Percentiles rank a stretch among this genome's conserved stretches.
phyloP scores from a whole-genome alignment of 37 sponge, comb jelly and placozoan species.

The Chondrosia reniformis region DNA sequence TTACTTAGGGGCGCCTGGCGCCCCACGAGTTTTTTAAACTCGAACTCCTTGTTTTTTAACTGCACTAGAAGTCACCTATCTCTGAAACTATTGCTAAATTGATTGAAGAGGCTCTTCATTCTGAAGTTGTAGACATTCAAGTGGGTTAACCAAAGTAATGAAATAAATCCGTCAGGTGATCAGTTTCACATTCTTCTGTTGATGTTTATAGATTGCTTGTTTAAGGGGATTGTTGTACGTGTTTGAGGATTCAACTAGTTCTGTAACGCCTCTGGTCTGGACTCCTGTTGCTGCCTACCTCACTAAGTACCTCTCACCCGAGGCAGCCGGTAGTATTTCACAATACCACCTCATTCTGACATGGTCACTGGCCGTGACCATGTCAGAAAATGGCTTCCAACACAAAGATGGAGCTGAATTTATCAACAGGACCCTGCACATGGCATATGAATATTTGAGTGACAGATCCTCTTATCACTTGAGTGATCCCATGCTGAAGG shows the following conservation, averaged over 20 bases:
- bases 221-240: conserved; percentile 57
- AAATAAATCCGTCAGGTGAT: too few relatives aligned
- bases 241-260: conserved; percentile 35
- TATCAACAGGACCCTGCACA: background rate
- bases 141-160: too few relatives aligned
- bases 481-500: background rate
- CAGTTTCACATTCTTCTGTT: background rate
- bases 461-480: background rate
- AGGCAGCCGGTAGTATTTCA: background rate
- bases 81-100: conserved; percentile 39
- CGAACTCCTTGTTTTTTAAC: background rate
- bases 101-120: conserved; percentile 42
- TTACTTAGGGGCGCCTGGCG: too few relatives aligned
- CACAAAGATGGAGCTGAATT: conserved; percentile 12
- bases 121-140: conserved; percentile 35
- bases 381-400: background rate
- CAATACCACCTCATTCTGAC: conserved; percentile 18
- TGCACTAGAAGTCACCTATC: conserved; percentile 23
- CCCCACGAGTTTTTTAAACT: too few relatives aligned
- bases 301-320: background rate
- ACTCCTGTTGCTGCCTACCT: conserved; percentile 10
- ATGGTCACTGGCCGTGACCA: conserved; percentile 10
- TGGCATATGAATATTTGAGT: background rate
- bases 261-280: conserved; percentile 3
- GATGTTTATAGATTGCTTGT: conserved; percentile 38